Evolutionary conservation across 2,797 vertebrate species (phyloP).

Genomic region (Myotis daubentonii): DNA sequence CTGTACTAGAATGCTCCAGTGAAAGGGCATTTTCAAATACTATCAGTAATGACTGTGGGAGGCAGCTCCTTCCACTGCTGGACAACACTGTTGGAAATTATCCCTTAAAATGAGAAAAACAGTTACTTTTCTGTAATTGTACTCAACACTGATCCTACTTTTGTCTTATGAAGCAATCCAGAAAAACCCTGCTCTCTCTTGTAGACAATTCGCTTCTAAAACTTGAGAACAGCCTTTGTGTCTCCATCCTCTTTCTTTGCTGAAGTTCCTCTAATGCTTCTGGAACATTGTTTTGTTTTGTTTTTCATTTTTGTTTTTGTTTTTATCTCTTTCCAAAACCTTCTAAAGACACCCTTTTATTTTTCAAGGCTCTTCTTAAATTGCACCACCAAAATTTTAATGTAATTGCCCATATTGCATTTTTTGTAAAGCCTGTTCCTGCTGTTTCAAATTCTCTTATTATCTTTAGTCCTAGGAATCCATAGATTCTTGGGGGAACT

Average conservation of each 20-base stretch:
- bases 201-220: background rate
- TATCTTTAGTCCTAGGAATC: constrained; percentile 3
- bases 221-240: background rate
- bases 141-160: background rate
- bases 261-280: background rate
- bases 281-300: background rate
- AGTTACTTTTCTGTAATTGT: background rate
- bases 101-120: background rate
- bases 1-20: background rate
- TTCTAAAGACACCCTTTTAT: background rate
- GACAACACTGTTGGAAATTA: background rate
- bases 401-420: background rate
- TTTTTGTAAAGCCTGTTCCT: background rate
- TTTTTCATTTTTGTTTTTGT: too few species aligned
- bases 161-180: background rate
- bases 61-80: background rate
- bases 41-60: background rate
- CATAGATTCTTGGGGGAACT: constrained; percentile 15
- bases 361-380: constrained; percentile 13
- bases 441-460: background rate
- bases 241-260: background rate
- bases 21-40: background rate
- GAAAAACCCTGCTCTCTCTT: background rate
- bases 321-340: background rate
- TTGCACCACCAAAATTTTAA: background rate